Evolutionary conservation across 2,797 vertebrate species (phyloP).

Genomic region (Melanotaenia maccullochi): DNA sequence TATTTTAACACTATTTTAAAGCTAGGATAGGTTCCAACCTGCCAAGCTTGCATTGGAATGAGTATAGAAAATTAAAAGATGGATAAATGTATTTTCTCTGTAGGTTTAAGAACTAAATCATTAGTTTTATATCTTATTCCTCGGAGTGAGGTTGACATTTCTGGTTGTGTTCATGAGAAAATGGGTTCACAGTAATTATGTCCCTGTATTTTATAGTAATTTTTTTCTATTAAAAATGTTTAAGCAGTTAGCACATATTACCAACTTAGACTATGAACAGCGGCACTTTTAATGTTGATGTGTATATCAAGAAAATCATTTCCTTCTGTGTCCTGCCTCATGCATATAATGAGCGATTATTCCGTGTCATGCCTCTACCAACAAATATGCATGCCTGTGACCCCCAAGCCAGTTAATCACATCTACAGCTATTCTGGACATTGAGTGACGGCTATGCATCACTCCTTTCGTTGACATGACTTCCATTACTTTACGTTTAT

Average conservation of each 20-base stretch:
- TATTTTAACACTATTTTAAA: too few relatives aligned
- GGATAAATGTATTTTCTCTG: too few relatives aligned
- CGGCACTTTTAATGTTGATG: background rate
- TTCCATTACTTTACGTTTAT: constrained; percentile 50
- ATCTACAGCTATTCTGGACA: constrained; percentile 46
- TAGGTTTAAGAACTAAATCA: too few relatives aligned
- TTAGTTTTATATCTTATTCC: too few relatives aligned
- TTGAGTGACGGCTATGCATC: constrained; percentile 60
- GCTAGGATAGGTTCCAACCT: too few relatives aligned
- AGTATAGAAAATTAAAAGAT: too few relatives aligned
- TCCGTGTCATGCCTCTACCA: constrained; percentile 46
- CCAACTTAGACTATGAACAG: background rate
- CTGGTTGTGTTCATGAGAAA: too few relatives aligned
- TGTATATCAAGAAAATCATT: background rate
- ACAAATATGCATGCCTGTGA: constrained; percentile 39
- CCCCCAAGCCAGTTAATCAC: constrained; percentile 36
- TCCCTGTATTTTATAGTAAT: too few relatives aligned
- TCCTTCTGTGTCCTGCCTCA: background rate
- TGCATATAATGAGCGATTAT: constrained; percentile 45
- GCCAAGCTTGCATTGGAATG: too few relatives aligned
- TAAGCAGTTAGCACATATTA: background rate
- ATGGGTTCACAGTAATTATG: too few relatives aligned
- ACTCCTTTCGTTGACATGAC: constrained; percentile 52
- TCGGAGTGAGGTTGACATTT: too few relatives aligned
- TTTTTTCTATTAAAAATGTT: background rate